phyloP scores from a whole-genome alignment of 1,140 invertebrate genomes.

The Zaprionus camerounensis region DNA sequence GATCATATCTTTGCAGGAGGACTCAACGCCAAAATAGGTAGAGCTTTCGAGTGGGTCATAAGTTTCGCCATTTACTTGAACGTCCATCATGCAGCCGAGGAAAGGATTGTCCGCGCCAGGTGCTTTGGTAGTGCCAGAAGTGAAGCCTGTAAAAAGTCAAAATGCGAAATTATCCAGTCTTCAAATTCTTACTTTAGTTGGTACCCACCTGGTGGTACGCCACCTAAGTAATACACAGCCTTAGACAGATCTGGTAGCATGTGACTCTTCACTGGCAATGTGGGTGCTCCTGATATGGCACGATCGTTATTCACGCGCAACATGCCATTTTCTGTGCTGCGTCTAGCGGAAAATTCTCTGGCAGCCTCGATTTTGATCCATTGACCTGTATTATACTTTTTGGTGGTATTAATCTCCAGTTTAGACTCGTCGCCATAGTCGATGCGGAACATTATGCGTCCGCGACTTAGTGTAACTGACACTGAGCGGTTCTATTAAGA shows the following conservation, averaged over 20 bases:
- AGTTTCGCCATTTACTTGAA: constrained; percentile 89
- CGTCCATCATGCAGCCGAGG: constrained; percentile 92
- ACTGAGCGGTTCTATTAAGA: constrained; percentile 90
- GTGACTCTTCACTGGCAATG: constrained; percentile 86
- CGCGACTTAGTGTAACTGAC: constrained; percentile 90
- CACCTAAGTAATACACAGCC: constrained; percentile 91
- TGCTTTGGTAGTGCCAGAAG: constrained; percentile 75
- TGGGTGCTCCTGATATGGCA: constrained; percentile 87
- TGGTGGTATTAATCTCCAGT: constrained; percentile 88
- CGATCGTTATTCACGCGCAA: constrained; percentile 90
- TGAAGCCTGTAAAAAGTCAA: constrained; percentile 57
- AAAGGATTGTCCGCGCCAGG: constrained; percentile 87
- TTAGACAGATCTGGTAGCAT: constrained; percentile 88
- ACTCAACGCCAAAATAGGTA: constrained; percentile 90
- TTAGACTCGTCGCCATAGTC: constrained; percentile 88
- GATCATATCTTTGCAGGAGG: constrained; percentile 87
- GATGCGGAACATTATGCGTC: constrained; percentile 90
- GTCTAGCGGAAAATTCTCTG: constrained; percentile 85
- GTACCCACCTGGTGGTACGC: constrained; percentile 89
- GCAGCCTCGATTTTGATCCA: constrained; percentile 91
- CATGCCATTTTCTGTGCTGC: constrained; percentile 87
- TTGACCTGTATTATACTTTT: constrained; percentile 92
- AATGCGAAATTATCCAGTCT: background rate
- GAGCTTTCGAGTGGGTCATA: constrained; percentile 87
- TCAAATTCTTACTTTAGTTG: no score